Percentiles rank a stretch among this genome's conserved stretches.
These are phyloP conservation scores for Tenthredo mesomela DNA, from an alignment of 2,888 invertebrate species.

Conservation along the genomic window DNA sequence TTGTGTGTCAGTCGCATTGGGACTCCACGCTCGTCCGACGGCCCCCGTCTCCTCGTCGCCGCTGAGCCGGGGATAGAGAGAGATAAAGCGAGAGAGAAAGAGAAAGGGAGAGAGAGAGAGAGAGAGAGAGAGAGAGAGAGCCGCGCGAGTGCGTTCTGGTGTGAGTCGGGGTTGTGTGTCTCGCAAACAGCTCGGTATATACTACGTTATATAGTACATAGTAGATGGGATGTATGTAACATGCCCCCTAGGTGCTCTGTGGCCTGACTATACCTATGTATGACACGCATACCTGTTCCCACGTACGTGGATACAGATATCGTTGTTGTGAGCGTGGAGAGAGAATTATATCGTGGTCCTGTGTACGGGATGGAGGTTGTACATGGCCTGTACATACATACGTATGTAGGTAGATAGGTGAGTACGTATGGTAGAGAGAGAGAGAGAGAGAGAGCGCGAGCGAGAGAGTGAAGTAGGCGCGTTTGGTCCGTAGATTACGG, in stretches of 20 bases:
- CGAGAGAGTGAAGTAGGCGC: constrained; percentile 41
- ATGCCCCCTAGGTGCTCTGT: constrained; percentile 48
- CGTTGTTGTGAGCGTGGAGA: constrained; percentile 17
- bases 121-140: constrained; percentile 21
- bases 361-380: constrained; percentile 43
- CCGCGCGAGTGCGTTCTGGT: constrained; percentile 50
- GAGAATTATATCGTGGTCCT: constrained; percentile 46
- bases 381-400: constrained; percentile 34
- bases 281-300: constrained; percentile 45
- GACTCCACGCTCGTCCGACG: constrained; percentile 68
- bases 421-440: constrained; percentile 54
- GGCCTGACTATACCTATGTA: constrained; percentile 35
- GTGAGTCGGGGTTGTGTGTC: constrained; percentile 52
- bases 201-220: constrained; percentile 25
- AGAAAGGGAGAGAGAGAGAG: background rate
- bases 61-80: constrained; percentile 37
- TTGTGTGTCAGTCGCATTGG: constrained; percentile 78
- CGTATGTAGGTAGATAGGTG: constrained; percentile 35
- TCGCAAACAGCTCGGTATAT: constrained; percentile 52
- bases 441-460: constrained; percentile 51
- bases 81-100: constrained; percentile 7
- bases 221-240: constrained; percentile 50
- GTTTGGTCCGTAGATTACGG: constrained; percentile 51
- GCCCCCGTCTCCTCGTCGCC: constrained; percentile 55
- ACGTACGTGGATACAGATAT: constrained; percentile 14